Evolutionary conservation across 2,888 invertebrate genomes (phyloP).

Genomic region (Onthophagus sagittarius): DNA sequence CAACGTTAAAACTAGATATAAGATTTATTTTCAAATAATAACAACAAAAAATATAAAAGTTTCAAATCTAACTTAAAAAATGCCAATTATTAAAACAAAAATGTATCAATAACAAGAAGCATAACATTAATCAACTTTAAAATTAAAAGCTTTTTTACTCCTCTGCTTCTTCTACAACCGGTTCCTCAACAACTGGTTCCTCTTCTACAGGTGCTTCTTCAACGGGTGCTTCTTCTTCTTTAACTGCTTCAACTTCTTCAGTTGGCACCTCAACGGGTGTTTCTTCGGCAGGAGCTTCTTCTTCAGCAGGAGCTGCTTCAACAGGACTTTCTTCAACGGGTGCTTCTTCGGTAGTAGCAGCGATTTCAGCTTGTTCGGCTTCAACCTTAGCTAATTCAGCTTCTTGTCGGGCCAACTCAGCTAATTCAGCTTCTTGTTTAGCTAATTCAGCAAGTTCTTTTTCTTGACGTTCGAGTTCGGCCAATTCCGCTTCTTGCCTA

Average conservation of each 20-base stretch:
- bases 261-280: constrained; percentile 48
- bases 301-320: constrained; percentile 26
- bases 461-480: constrained; percentile 54
- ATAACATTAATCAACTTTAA: constrained; percentile 1
- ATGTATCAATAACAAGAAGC: neutral
- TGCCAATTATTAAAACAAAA: constrained; percentile 1
- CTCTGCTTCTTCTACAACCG: constrained; percentile 49
- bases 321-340: constrained; percentile 25
- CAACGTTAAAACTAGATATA: neutral
- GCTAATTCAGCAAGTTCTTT: constrained; percentile 52
- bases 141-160: constrained; percentile 35
- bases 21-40: constrained; percentile 2
- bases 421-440: constrained; percentile 59
- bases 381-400: constrained; percentile 38
- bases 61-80: neutral
- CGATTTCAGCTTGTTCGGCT: constrained; percentile 38
- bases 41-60: neutral
- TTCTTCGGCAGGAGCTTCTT: constrained; percentile 46
- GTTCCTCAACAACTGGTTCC: constrained; percentile 43
- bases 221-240: constrained; percentile 44
- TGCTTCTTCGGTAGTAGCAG: constrained; percentile 37
- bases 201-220: constrained; percentile 51
- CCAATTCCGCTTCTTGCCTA: constrained; percentile 61
- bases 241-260: constrained; percentile 25
- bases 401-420: constrained; percentile 47